Percentiles rank a stretch among this genome's conserved stretches.
Evolutionary conservation across 2,797 vertebrate genomes (phyloP).

Genomic region (Lerista edwardsae): DNA sequence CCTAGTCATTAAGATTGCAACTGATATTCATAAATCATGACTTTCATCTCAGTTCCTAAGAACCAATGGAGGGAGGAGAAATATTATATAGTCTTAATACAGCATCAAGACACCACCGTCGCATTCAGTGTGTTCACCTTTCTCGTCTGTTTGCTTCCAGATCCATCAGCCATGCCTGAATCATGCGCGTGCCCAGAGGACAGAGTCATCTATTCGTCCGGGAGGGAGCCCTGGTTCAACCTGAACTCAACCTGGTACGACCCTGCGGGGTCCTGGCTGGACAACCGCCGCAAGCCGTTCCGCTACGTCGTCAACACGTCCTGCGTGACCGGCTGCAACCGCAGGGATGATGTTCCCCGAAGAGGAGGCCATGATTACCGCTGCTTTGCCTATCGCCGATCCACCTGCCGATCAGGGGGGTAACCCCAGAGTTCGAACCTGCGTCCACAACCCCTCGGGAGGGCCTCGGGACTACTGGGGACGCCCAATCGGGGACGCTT

Average conservation of each 20-base stretch:
- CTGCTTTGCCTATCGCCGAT: constrained; percentile 42
- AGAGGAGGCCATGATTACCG: constrained; percentile 68
- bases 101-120: too few relatives aligned
- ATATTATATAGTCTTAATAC: too few relatives aligned
- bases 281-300: constrained; percentile 62
- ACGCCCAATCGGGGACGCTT: constrained; percentile 1
- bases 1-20: not conserved
- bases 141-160: not conserved
- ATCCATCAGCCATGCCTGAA: rapidly evolving
- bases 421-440: not conserved
- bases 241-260: constrained; percentile 72
- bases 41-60: not conserved
- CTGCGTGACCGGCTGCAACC: not conserved
- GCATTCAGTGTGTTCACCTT: too few relatives aligned
- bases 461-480: constrained; percentile 32
- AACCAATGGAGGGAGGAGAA: too few relatives aligned
- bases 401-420: constrained; percentile 26
- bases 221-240: constrained; percentile 71
- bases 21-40: not conserved
- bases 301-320: constrained; percentile 48
- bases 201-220: constrained; percentile 65
- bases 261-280: constrained; percentile 64
- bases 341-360: constrained; percentile 21
- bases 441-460: constrained; percentile 31
- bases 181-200: too few relatives aligned